phyloP scores from a whole-genome alignment of 2,888 invertebrate species.

The Synanthedon andrenaeformis region DNA sequence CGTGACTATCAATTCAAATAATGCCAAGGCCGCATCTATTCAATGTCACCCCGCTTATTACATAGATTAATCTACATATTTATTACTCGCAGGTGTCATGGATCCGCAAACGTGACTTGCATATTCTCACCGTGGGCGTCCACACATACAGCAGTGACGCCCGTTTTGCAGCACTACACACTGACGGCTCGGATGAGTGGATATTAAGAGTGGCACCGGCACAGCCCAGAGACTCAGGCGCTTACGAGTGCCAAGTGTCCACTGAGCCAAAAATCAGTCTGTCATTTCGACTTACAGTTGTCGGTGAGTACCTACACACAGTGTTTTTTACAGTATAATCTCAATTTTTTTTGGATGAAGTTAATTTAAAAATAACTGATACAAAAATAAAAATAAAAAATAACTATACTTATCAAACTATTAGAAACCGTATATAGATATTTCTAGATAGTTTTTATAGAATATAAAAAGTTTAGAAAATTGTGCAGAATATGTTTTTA shows the following conservation, averaged over 20 bases:
- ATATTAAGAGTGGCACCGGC: slow-evolving; percentile 69
- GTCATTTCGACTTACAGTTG: slow-evolving; percentile 80
- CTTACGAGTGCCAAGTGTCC: slow-evolving; percentile 93
- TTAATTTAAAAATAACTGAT: no score
- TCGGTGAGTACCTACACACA: slow-evolving; percentile 74
- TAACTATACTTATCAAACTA: not conserved
- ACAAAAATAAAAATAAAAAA: not conserved
- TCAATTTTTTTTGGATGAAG: no score
- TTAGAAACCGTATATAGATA: not conserved
- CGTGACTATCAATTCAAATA: not conserved
- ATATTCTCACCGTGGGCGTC: slow-evolving; percentile 75
- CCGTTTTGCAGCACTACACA: slow-evolving; percentile 75
- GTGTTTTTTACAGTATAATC: not conserved
- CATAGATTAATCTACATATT: not conserved
- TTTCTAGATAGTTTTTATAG: no score
- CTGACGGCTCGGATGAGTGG: slow-evolving; percentile 76
- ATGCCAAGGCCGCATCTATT: not conserved
- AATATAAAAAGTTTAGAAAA: no score
- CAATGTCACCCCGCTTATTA: not conserved
- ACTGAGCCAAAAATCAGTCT: slow-evolving; percentile 91
- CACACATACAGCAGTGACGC: slow-evolving; percentile 77
- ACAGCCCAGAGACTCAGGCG: slow-evolving; percentile 84
- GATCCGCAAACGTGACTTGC: slow-evolving; percentile 88
- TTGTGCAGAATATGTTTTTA: no score
- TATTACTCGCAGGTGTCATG: slow-evolving; percentile 79